Base-by-base conservation (phyloP, 2,888 invertebrate genomes). In the Caenorhabditis wallacei region DNA sequence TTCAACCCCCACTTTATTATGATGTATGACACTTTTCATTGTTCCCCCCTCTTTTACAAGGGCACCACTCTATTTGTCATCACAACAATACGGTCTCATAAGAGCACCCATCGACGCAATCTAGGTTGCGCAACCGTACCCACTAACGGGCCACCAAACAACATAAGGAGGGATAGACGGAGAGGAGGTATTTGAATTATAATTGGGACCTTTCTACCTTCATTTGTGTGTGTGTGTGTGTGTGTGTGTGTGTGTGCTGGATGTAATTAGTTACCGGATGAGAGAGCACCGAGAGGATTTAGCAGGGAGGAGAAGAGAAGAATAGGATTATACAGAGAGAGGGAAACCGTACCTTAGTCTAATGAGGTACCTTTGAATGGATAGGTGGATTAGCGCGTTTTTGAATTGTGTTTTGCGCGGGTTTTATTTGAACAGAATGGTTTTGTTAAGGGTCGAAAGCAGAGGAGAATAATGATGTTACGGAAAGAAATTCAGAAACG, bases 181-280 rank as follows among this genome's bases (percentile, higher is more conserved):
- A 26, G 13, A 40, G 8, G 40, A 20, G 7, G 59, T 40, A 54
- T 66, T 66, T 66, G 66, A 63, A 66, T 76, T 57, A 76, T 68
- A 66, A 68, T 74, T 74, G 54, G 54, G 61, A 43, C 43, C 61
- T 43, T 26, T n/a, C n/a, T 16, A 16, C 16, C 8, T 59, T 4
- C 22, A 8, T 10, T 10, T 43, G 11, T 35, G 10, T 43, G n/a
- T 43, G 13, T 3, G 35, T 20, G 1, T 11, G 57, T 8, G 20
- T 8, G 18, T 3, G 1, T 0, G 59, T 51, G 4, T 35, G 4
- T 35, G 35, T 5, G 10, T 18, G 13, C 30, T 26, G 48, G 18
- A 40, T 37, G 22, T 54, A 75, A 56, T 66, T 56, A 54, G 59
- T 53, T 66, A 63, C 64, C 46, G 53, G 70, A 61, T 53, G 71